These are phyloP conservation scores for Drosophila parabipectinata DNA, from an alignment of 1,140 invertebrate species.

Conservation along the genomic window DNA sequence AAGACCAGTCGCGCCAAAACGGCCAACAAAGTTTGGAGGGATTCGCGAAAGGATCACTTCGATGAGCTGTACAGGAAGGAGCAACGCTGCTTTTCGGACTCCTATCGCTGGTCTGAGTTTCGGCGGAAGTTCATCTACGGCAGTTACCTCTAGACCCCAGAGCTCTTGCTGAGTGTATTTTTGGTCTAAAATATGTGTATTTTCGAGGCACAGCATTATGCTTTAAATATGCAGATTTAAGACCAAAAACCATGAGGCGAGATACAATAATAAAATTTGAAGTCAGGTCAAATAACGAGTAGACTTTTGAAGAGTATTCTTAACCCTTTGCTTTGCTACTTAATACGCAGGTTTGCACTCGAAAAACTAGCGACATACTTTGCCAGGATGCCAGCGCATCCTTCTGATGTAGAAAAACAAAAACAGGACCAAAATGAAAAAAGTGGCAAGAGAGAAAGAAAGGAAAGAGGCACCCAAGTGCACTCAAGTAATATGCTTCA, in stretches of 20 bases:
- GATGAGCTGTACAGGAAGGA: neutral
- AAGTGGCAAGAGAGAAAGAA: slow-evolving; percentile 47
- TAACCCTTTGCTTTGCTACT: slow-evolving; percentile 54
- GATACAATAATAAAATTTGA: neutral
- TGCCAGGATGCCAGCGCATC: slow-evolving; percentile 27
- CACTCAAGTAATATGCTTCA: slow-evolving; percentile 67
- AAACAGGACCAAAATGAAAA: slow-evolving; percentile 29
- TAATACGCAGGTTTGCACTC: slow-evolving; percentile 53
- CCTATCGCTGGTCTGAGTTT: slow-evolving; percentile 35
- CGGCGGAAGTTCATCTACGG: slow-evolving; percentile 37
- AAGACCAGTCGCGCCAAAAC: neutral
- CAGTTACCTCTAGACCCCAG: slow-evolving; percentile 1
- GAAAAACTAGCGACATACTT: slow-evolving; percentile 59
- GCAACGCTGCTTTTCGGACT: neutral
- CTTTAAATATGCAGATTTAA: neutral
- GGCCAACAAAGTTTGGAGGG: neutral
- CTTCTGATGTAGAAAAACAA: slow-evolving; percentile 9
- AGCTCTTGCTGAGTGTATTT: neutral
- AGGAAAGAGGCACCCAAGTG: slow-evolving; percentile 48
- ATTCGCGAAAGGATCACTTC: neutral
- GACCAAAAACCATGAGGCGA: neutral
- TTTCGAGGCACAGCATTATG: neutral
- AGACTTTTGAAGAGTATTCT: slow-evolving; percentile 23
- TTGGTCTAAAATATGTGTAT: neutral
- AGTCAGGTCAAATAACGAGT: slow-evolving; percentile 1